These are phyloP conservation scores for Mirounga angustirostris DNA, from an alignment of 2,113 vertebrate genomes.

Conservation along the genomic window DNA sequence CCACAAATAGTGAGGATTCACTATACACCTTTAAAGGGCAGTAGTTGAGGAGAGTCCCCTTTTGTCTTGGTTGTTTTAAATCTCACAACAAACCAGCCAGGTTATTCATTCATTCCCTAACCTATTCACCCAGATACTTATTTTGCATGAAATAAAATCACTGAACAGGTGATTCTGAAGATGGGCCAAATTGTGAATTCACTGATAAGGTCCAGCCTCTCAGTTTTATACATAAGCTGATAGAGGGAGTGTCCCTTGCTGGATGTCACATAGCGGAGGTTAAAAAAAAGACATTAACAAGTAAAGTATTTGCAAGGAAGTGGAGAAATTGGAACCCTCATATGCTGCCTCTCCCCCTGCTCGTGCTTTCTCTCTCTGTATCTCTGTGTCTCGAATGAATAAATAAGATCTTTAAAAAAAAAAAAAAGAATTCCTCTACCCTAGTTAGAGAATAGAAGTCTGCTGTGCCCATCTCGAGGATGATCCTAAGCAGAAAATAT, in stretches of 20 bases:
- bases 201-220: not conserved
- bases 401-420: no score
- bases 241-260: not conserved
- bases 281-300: not conserved
- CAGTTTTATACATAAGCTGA: not conserved
- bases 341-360: not conserved
- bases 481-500: not conserved
- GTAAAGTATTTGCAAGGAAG: not conserved
- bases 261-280: not conserved
- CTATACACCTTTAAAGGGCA: not conserved
- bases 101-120: not conserved
- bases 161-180: not conserved
- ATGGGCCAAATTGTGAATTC: not conserved
- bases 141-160: not conserved
- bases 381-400: no score
- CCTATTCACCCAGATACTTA: not conserved
- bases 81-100: not conserved
- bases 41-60: not conserved
- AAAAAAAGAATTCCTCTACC: not conserved
- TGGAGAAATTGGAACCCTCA: not conserved
- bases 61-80: conserved; percentile 30
- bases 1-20: not conserved
- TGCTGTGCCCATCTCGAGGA: not conserved
- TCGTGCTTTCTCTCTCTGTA: no score
- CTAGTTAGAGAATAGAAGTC: not conserved